Conservation (phyloP, 2,113 vertebrate genomes). For the Bufo bufo region DNA sequence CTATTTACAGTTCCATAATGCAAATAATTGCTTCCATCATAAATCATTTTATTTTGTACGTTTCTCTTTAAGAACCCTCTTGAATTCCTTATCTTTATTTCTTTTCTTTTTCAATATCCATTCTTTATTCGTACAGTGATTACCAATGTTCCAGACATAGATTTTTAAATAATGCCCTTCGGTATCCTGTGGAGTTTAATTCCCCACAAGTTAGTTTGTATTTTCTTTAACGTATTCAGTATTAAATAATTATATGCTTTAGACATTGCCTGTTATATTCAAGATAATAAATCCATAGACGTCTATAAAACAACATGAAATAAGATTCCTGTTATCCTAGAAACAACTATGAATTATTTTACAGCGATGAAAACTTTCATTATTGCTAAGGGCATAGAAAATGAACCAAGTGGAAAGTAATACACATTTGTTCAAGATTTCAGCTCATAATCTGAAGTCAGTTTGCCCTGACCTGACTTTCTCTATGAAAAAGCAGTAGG, state of each 20-base stretch:
- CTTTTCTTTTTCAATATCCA: neutral
- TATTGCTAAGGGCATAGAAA: constrained; percentile 12
- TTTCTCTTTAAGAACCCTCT: neutral
- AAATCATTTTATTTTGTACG: neutral
- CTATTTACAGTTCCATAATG: neutral
- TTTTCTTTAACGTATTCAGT: constrained; percentile 37
- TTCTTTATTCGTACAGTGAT: constrained; percentile 19
- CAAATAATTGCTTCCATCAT: neutral
- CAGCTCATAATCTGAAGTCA: constrained; percentile 11
- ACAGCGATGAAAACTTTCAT: constrained; percentile 30
- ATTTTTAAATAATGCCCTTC: constrained; percentile 37
- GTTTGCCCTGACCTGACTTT: constrained; percentile 23
- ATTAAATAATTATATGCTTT: constrained; percentile 46
- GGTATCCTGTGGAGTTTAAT: constrained; percentile 52
- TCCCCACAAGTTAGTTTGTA: constrained; percentile 18
- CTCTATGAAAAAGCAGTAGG: neutral
- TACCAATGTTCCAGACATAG: constrained; percentile 37
- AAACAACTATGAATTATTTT: constrained; percentile 32
- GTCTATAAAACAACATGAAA: constrained; percentile 51
- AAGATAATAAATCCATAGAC: constrained; percentile 44
- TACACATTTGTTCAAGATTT: constrained; percentile 17
- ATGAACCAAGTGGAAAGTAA: constrained; percentile 1
- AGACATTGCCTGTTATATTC: constrained; percentile 11
- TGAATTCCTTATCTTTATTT: neutral
- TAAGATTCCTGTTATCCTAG: constrained; percentile 24